Conservation (phyloP, 2,888 invertebrate genomes). For the Physocephala rufipes region DNA sequence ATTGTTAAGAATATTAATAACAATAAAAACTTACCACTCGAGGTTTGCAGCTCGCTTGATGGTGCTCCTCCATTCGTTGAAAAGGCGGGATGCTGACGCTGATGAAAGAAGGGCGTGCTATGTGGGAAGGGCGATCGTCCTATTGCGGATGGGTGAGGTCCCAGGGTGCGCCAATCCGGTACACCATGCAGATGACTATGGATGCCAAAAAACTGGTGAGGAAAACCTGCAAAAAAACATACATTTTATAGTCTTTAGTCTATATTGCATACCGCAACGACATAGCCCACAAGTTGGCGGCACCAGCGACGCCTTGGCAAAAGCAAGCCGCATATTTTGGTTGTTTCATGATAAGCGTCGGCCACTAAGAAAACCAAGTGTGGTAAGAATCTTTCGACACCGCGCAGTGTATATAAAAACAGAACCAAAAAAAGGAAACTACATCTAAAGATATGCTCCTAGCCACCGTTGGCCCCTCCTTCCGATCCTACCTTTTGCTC, state of each 20-base stretch:
- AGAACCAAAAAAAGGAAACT: too few species aligned
- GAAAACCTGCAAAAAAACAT: constrained; percentile 70
- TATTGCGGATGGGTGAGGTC: constrained; percentile 57
- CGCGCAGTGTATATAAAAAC: too few species aligned
- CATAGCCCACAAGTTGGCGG: constrained; percentile 44
- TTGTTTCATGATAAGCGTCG: constrained; percentile 43
- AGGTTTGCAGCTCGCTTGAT: constrained; percentile 49
- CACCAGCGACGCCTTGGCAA: constrained; percentile 57
- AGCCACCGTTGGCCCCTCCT: background rate
- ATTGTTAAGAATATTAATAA: background rate
- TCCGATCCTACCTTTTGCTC: too few species aligned
- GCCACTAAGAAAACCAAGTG: constrained; percentile 33
- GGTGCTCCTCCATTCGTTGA: constrained; percentile 69
- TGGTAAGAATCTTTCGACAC: background rate
- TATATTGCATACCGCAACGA: constrained; percentile 18
- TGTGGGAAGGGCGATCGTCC: constrained; percentile 60
- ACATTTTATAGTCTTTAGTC: constrained; percentile 17
- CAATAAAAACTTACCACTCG: constrained; percentile 54
- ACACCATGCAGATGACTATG: constrained; percentile 73
- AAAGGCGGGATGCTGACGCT: constrained; percentile 62
- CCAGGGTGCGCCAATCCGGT: constrained; percentile 70
- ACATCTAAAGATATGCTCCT: background rate
- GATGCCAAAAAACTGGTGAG: constrained; percentile 77
- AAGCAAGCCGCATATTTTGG: constrained; percentile 61
- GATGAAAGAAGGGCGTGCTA: constrained; percentile 67